Evolutionary conservation across 1,140 invertebrate species (phyloP), one percentile per base, ranked within the genome.

Genomic region (Proales similis): DNA sequence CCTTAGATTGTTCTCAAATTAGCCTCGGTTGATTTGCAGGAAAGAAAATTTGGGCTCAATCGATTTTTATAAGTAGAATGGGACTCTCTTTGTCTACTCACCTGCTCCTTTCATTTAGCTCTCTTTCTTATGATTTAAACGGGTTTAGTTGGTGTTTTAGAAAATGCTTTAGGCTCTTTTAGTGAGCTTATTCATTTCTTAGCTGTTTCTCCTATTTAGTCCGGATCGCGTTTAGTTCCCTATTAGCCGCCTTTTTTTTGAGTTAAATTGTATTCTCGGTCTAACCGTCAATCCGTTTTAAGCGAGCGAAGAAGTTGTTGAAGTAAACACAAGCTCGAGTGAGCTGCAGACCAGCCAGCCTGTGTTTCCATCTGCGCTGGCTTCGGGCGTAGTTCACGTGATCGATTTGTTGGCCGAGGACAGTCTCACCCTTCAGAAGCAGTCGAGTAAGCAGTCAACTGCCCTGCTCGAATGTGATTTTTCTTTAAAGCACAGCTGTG

Each of bases 351-450:
- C 87, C 0, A 89, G 91, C 0, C 87, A 93, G 68, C 87, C 88
- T 1, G 79, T 99, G 22, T 98, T 99, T 75, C 93, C 95, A 2
- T 97, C 93, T 1, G 88, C 87, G 29, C 79, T 99, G 17, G 95
- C 93, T 73, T 88, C 90, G 4, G 88, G 92, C 3, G 90, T 93
- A 0, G 83, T 95, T 63, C 86, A 88, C 70, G 94, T 99, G 51
- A 88, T 98, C 20, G 85, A 88, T 69, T 79, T 97, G 45, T 75
- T 99, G 20, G 92, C 98, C 72, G 95, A 99, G 77, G 85, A 88
- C 6, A 89, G 93, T 20, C 91, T 98, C 6, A 88, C 88, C 6
- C 78, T 82, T n/a, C 90, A 96, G 74, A 93, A 93, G 2, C 86
- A 75, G 30, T 77, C 79, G 65, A 78, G 78, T 80, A 63, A 61